Evolutionary conservation across 2,113 vertebrate genomes (phyloP), one percentile per base, ranked within the genome.

Genomic region (human (Homo sapiens)): DNA sequence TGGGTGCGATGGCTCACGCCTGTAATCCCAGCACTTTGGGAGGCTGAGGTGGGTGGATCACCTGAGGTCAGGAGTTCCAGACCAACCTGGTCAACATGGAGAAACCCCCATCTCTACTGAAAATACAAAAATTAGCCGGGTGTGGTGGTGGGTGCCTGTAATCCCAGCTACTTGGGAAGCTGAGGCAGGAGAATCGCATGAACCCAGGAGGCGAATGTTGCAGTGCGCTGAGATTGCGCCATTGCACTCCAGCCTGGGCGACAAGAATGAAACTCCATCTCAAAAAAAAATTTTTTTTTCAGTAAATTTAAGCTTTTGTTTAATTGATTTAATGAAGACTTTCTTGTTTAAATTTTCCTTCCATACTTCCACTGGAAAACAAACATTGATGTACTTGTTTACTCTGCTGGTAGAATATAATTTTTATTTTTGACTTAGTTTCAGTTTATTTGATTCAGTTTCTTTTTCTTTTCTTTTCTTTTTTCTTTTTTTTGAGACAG

Each of bases 341-440:
- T 35, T 91, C 45, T 55, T 85, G 16, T 52, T 76, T 76, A 76
- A 75, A 12, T 92, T 0, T 5, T 45, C 12, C 12, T 5, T 45
- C 12, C 12, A 64, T 2, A 59, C 0, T 86, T 88, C 4, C 68
- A 57, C 18, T 89, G 17, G 94, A 85, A 89, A 6, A 20, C 27
- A 61, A 92, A 27, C 8, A 81, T 61, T 87, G 32, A n/a, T 35
- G 5, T 1, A 68, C 32, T 87, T 93, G 11, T 48, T 96, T 89
- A 66, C 23, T 96, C 94, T 97, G 55, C 38, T 93, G 40, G 52
- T 91, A 25, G 87, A 91, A 25, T 68, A 20, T 72, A 38, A n/a
- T 40, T 84, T 89, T 68, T 79, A 11, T 43, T 16, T 96, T 61
- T 92, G 14, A 75, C 43, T 75, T 38, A 40, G n/a, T 40, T 23